A percentile compares a stretch with the other conserved stretches of the same genome.
These are phyloP conservation scores for Lepidochitona cinerea DNA, from an alignment of 2,888 invertebrate species.

Conservation along the genomic window DNA sequence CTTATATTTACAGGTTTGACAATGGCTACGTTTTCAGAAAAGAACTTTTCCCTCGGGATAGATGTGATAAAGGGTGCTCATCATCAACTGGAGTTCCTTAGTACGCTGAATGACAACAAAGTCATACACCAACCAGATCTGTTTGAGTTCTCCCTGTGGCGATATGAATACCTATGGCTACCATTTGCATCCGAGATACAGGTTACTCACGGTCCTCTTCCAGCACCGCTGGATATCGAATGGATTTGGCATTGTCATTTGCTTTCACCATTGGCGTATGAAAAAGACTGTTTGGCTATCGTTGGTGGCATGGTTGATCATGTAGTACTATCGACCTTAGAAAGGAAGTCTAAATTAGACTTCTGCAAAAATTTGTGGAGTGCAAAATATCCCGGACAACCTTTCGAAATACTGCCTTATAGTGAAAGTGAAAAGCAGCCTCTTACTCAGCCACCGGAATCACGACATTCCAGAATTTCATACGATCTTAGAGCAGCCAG, in stretches of 20 bases:
- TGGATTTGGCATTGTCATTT: constrained; percentile 71
- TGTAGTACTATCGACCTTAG: constrained; percentile 46
- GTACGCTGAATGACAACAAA: constrained; percentile 25
- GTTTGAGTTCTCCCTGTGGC: constrained; percentile 66
- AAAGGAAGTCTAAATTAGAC: constrained; percentile 18
- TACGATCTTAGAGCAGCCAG: constrained; percentile 69
- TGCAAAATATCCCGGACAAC: constrained; percentile 27
- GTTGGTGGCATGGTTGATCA: constrained; percentile 62
- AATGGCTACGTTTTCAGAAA: background rate
- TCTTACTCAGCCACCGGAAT: background rate
- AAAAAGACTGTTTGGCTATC: constrained; percentile 34
- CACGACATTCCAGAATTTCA: constrained; percentile 32
- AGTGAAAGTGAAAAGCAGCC: background rate
- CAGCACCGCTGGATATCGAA: constrained; percentile 70
- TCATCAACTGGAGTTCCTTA: constrained; percentile 29
- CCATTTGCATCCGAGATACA: constrained; percentile 57
- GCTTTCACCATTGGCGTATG: constrained; percentile 48
- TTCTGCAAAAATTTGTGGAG: constrained; percentile 30
- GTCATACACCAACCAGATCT: constrained; percentile 47
- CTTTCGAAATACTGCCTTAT: constrained; percentile 29
- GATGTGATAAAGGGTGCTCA: constrained; percentile 29
- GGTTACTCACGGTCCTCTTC: constrained; percentile 41
- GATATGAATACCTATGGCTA: constrained; percentile 69
- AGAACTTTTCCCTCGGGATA: constrained; percentile 20
- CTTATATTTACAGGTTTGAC: too few relatives aligned